These are phyloP conservation scores for Sternotherus odoratus DNA, from an alignment of 2,797 vertebrate genomes.

Conservation along the genomic window DNA sequence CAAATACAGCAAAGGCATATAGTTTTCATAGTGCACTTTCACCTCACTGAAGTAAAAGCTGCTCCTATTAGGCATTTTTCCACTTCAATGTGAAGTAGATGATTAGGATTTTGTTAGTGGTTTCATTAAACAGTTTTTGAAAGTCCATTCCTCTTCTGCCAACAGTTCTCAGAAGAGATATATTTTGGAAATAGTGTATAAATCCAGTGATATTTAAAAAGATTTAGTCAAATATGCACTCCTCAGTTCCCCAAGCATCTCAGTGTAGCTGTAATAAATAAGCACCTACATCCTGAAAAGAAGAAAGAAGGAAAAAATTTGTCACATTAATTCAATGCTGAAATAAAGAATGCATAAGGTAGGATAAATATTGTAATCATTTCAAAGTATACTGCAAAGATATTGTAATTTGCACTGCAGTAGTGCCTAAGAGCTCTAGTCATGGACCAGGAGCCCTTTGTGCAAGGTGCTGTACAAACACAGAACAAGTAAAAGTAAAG, in stretches of 20 bases:
- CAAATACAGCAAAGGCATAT: constrained; percentile 77
- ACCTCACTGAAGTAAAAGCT: constrained; percentile 83
- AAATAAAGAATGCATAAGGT: not conserved
- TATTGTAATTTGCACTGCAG: not conserved
- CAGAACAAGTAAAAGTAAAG: not conserved
- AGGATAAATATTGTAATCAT: not conserved
- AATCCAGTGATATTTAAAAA: constrained; percentile 64
- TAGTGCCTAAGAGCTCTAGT: not conserved
- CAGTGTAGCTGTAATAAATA: constrained; percentile 90
- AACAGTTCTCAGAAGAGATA: constrained; percentile 72
- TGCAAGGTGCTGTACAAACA: not conserved
- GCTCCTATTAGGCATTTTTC: constrained; percentile 79
- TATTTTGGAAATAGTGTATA: constrained; percentile 61
- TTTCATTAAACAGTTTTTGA: constrained; percentile 73
- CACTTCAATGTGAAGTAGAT: constrained; percentile 88
- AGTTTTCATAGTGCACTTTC: constrained; percentile 81
- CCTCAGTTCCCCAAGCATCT: constrained; percentile 70
- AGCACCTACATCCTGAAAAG: constrained; percentile 87
- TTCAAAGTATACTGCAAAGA: not conserved
- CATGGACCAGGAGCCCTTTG: not conserved
- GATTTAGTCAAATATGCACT: constrained; percentile 64
- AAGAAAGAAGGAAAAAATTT: not conserved
- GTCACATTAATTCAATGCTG: not conserved
- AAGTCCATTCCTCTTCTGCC: constrained; percentile 74
- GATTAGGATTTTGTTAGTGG: constrained; percentile 80